Evolutionary conservation across 2,888 invertebrate genomes (phyloP), one percentile per base, ranked within the genome.

Genomic region (Tenthredo amoena): DNA sequence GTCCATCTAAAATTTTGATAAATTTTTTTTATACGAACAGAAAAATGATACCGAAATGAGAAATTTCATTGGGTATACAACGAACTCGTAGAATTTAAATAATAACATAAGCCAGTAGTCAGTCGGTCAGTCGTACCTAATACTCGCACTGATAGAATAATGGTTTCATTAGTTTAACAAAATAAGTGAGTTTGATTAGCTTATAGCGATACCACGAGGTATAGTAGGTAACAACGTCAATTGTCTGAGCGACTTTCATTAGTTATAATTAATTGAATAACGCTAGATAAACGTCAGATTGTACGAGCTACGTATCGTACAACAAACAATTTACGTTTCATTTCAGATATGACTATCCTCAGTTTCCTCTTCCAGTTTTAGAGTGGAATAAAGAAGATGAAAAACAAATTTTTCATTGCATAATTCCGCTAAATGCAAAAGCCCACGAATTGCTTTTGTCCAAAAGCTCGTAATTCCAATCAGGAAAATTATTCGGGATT

Each of bases 211-310:
- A 62, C 40, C 26, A 21, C 18, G 40, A 31, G 21, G 50, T 50
- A 72, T 37, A 26, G 9, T 18, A 12, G 31, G 21, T 50, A 31
- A 47, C 77, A 50, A 55, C 77, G 58, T 81, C 81, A 81, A 81
- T 81, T 81, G 81, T 81, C 62, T 81, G 81, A 81, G 62, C 50
- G 84, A 58, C 37, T 76, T 76, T 84, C 68, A 84, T 84, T 77
- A 84, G 72, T 50, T 72, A 62, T 76, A 76, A 84, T 76, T 77
- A 84, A 84, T 84, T 74, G 76, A 76, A 84, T 84, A 76, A 84
- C 62, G 18, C 55, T 40, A 62, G 40, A 74, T 74, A 74, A 74
- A 43, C 72, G 72, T 72, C 72, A 12, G 43, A 40, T 74, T 74
- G 72, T 43, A 43, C 21, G 43, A 74, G 18, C 72, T 10, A 31